Percentiles rank a stretch among this genome's conserved stretches.
These are phyloP conservation scores for Hemithea aestivaria DNA, from an alignment of 2,888 invertebrate genomes.

Conservation along the genomic window DNA sequence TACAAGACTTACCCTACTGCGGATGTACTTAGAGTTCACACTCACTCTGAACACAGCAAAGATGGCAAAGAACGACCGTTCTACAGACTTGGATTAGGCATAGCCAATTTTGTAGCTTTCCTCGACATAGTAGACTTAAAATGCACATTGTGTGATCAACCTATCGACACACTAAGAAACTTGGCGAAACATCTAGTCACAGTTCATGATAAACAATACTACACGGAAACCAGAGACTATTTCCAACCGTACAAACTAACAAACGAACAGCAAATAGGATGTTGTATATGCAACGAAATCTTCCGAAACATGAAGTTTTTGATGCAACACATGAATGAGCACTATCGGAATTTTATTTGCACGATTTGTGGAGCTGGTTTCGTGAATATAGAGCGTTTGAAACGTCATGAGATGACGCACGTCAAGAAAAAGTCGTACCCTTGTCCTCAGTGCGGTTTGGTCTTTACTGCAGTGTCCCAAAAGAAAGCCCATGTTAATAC, in stretches of 20 bases:
- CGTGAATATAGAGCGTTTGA: constrained; percentile 58
- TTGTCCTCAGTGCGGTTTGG: constrained; percentile 51
- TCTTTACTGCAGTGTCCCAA: constrained; percentile 62
- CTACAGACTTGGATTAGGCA: constrained; percentile 60
- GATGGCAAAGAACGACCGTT: constrained; percentile 58
- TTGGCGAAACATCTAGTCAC: constrained; percentile 57
- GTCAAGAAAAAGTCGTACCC: constrained; percentile 52
- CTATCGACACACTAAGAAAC: constrained; percentile 45
- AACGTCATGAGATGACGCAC: constrained; percentile 33
- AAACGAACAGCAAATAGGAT: constrained; percentile 57
- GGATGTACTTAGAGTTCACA: constrained; percentile 40
- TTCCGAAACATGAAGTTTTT: constrained; percentile 50
- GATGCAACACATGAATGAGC: constrained; percentile 70
- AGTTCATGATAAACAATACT: constrained; percentile 60
- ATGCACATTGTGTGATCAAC: constrained; percentile 56
- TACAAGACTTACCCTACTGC: constrained; percentile 62
- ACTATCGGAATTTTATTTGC: constrained; percentile 69
- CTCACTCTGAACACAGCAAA: constrained; percentile 58
- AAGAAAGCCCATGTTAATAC: constrained; percentile 66
- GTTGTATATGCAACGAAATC: constrained; percentile 58
- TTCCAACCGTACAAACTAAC: constrained; percentile 59
- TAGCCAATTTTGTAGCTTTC: constrained; percentile 64
- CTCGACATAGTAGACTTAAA: constrained; percentile 64
- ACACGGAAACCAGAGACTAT: constrained; percentile 57
- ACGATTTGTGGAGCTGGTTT: constrained; percentile 68